A percentile compares a stretch with the other conserved stretches of the same genome.
phyloP scores from a whole-genome alignment of 2,888 invertebrate species.

The Vanessa cardui region DNA sequence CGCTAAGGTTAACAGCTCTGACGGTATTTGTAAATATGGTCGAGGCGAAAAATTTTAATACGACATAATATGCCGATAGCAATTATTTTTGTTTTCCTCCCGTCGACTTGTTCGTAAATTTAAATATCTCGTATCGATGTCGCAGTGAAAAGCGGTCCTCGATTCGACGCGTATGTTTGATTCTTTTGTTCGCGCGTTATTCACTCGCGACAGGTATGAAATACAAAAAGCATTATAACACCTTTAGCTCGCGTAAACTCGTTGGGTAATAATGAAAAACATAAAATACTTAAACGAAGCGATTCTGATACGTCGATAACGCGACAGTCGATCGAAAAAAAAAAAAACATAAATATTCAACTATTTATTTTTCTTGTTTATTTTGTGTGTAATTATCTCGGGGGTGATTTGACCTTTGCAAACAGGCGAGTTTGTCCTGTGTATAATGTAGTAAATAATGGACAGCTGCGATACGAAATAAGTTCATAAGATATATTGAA shows the following conservation, averaged over 20 bases:
- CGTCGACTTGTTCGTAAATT: slow-evolving; percentile 41
- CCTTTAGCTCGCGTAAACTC: slow-evolving; percentile 41
- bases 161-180: slow-evolving; percentile 73
- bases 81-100: slow-evolving; percentile 28
- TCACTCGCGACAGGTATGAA: slow-evolving; percentile 60
- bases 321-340: neutral
- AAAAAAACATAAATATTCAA: slow-evolving; percentile 1
- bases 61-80: neutral
- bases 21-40: slow-evolving; percentile 72
- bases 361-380: neutral
- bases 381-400: slow-evolving; percentile 8
- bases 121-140: slow-evolving; percentile 55
- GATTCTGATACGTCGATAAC: slow-evolving; percentile 21
- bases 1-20: slow-evolving; percentile 62
- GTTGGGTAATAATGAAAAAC: slow-evolving; percentile 39
- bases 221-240: slow-evolving; percentile 62
- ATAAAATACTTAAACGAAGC: slow-evolving; percentile 25
- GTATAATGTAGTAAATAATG: slow-evolving; percentile 15
- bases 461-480: slow-evolving; percentile 12
- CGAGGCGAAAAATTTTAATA: slow-evolving; percentile 41
- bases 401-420: neutral
- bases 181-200: slow-evolving; percentile 74
- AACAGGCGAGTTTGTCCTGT: slow-evolving; percentile 11
- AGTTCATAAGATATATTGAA: slow-evolving; percentile 9
- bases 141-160: slow-evolving; percentile 65